phyloP scores from a whole-genome alignment of 1,140 invertebrate species.

The Danaus melanippus region DNA sequence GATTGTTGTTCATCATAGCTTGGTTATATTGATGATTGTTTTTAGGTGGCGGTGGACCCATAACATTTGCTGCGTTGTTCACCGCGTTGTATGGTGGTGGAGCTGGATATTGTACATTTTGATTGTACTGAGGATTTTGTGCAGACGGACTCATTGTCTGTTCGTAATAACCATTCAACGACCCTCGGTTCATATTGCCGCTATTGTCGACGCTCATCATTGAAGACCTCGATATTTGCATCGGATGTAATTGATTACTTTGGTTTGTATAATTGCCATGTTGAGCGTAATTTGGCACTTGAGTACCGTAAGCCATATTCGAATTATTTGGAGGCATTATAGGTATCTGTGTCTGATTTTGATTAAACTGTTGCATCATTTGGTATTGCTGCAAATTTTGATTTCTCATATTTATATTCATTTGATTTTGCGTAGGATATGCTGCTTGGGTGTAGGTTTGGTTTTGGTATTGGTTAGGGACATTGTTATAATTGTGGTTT shows the following conservation, averaged over 20 bases:
- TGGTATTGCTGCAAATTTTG: conserved; percentile 59
- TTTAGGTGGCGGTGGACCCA: conserved; percentile 63
- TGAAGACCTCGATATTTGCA: conserved; percentile 60
- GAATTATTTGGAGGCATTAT: conserved; percentile 32
- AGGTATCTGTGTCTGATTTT: conserved; percentile 22
- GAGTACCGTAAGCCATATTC: conserved; percentile 48
- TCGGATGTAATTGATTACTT: conserved; percentile 55
- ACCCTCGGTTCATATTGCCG: conserved; percentile 51
- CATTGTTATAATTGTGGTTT: conserved; percentile 48
- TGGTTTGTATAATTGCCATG: conserved; percentile 61
- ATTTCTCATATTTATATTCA: conserved; percentile 34
- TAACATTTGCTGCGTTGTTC: conserved; percentile 45
- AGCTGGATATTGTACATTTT: conserved; percentile 54
- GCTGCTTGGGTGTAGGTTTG: conserved; percentile 45
- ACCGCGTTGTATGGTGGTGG: conserved; percentile 55
- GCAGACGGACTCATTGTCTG: conserved; percentile 34
- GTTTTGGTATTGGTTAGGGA: conserved; percentile 54
- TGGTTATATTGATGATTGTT: conserved; percentile 64
- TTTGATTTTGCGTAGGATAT: conserved; percentile 47
- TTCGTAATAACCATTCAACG: conserved; percentile 52
- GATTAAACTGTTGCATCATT: conserved; percentile 49
- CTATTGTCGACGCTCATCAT: conserved; percentile 63
- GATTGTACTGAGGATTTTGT: conserved; percentile 41
- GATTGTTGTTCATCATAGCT: conserved; percentile 61
- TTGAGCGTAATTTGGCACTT: conserved; percentile 65